These are phyloP conservation scores for Drosophila athabasca DNA, from an alignment of 1,140 invertebrate species.

Conservation along the genomic window DNA sequence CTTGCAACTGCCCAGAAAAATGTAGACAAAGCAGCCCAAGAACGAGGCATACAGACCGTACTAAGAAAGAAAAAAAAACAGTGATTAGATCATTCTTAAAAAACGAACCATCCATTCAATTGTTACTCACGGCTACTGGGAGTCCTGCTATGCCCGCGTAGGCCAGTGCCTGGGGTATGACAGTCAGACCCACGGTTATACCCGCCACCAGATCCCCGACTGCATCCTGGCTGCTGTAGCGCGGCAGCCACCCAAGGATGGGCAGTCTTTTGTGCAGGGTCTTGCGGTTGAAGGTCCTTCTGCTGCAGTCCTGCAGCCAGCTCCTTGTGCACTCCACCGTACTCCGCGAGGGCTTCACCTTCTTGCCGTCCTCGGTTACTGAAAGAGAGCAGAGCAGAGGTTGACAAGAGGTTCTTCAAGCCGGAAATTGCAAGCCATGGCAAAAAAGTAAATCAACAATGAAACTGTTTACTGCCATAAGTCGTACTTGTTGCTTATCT, in stretches of 20 bases:
- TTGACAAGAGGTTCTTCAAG: neutral
- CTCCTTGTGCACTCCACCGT: constrained; percentile 42
- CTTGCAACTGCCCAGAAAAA: constrained; percentile 94
- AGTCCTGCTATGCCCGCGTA: constrained; percentile 93
- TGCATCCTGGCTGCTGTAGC: constrained; percentile 88
- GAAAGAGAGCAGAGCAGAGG: neutral
- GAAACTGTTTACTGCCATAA: constrained; percentile 9
- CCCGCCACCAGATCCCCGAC: constrained; percentile 93
- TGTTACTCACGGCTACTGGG: constrained; percentile 84
- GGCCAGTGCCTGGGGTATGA: constrained; percentile 92
- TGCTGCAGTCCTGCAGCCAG: constrained; percentile 48
- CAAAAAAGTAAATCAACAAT: neutral
- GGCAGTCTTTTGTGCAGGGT: constrained; percentile 89
- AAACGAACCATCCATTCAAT: too few relatives aligned
- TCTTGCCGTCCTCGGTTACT: constrained; percentile 73
- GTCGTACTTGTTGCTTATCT: neutral
- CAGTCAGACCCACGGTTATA: constrained; percentile 93
- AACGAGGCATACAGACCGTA: constrained; percentile 96
- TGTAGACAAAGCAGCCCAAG: constrained; percentile 95
- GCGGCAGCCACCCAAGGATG: constrained; percentile 89
- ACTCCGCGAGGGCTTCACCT: constrained; percentile 48
- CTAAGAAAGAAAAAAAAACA: constrained; percentile 77
- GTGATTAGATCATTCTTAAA: neutral
- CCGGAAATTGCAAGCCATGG: constrained; percentile 2
- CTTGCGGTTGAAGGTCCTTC: constrained; percentile 86